Evolutionary conservation across 2,797 vertebrate species (phyloP), one percentile per base, ranked within the genome.

Genomic region (Brotula barbata): DNA sequence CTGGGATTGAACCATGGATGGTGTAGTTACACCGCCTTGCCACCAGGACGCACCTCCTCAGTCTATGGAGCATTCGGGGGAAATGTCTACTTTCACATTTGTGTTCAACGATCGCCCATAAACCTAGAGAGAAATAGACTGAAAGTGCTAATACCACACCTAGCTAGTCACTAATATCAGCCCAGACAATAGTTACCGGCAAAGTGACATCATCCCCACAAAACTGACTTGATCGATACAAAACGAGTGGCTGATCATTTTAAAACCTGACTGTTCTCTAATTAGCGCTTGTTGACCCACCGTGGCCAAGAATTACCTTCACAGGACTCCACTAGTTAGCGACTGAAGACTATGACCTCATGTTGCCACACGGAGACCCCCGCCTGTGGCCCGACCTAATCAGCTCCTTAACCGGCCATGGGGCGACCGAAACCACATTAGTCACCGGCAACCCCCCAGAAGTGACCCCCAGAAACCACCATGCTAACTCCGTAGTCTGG

Each of bases 371-470:
- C 63, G 46, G 58, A 77, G 23, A 64, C 51, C 73, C 66, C 74
- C 58, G 36, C 54, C 65, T 57, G 51, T 72, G 49, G 13, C 68
- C 46, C 1, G 8, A 65, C 78, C 77, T 84, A 81, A 87, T 89
- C 77, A 80, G 62, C 75, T 67, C 52, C 71, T 64, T 74, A 20
- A 46, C 46, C 12, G 54, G 70, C 79, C 76, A 17, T 54, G 63
- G 52, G 51, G 59, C 76, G 73, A 51, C 69, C 64, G 82, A 82
- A 80, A 87, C 85, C 88, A 87, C 81, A 89, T 89, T 71, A 80
- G 59, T 73, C 63, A 70, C 64, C 60, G 17, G 22, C 68, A 61
- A 68, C 51, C 71, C 51, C 63, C 65, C 47, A 6, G 5, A 43
- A 71, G 61, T 77, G 77, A 85, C 78, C 78, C 72, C 59, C 66